phyloP scores from a whole-genome alignment of 2,113 vertebrate genomes.

The Rhinogobius similis region DNA sequence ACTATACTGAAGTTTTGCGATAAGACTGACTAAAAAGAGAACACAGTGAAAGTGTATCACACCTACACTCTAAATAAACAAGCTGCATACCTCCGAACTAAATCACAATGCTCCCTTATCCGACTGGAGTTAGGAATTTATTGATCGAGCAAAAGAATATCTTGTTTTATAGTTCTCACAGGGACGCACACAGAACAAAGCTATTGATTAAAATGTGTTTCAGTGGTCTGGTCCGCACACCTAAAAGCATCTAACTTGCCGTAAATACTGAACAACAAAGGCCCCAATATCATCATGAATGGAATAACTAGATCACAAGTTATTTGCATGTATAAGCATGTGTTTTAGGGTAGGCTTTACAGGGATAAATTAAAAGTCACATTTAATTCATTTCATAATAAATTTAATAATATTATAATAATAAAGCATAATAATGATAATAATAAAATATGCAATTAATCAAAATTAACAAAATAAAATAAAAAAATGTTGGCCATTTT shows the following conservation, averaged over 20 bases:
- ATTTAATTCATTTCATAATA: too few species aligned
- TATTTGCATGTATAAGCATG: too few species aligned
- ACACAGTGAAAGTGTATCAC: slow-evolving; percentile 6
- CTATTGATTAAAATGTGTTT: background rate
- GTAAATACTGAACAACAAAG: background rate
- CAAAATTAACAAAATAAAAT: too few species aligned
- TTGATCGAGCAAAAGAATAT: background rate
- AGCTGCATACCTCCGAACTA: background rate
- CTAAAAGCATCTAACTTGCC: background rate
- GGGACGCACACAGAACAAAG: background rate
- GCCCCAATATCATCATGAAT: background rate
- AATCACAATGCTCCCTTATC: background rate
- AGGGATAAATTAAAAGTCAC: too few species aligned
- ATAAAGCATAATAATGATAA: too few species aligned
- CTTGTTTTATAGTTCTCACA: background rate
- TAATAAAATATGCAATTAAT: too few species aligned
- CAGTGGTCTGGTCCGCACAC: background rate
- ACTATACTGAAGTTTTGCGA: background rate
- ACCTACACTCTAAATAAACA: slow-evolving; percentile 15
- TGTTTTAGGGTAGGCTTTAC: too few species aligned
- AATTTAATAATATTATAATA: too few species aligned
- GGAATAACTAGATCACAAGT: background rate
- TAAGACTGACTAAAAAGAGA: background rate
- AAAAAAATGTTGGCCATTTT: too few species aligned
- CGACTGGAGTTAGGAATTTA: background rate